Evolutionary conservation across 2,113 vertebrate species (phyloP), one percentile per base, ranked within the genome.

Genomic region (Toxotes chatareus): DNA sequence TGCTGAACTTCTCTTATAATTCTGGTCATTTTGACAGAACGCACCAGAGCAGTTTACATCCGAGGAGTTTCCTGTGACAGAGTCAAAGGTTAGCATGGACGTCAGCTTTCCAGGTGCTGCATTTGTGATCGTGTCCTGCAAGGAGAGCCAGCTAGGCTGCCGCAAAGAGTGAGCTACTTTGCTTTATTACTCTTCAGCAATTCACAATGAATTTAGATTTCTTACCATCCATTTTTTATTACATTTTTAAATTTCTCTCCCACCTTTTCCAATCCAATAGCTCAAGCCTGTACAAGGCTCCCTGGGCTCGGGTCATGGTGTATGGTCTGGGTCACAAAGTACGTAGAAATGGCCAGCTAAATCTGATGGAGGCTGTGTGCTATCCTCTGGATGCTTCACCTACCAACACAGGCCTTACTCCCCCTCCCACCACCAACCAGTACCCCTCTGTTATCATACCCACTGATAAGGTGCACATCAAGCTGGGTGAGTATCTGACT

Each of bases 11-110:
- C 19, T 53, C 8, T 63, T 51, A 21, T 46, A 32, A 61, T 55
- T 47, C 10, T 68, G 7, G 42, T 76, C 49, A 75, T 47, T 76
- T 38, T 89, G 56, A 38, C 93, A 99, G 98, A 96, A 96, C 2
- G 96, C 98, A 2, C 97, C 98, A 0, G 98, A 99, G 64, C 97
- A 98, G 85, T 99, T 99, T 85, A 97, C 97, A 3, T 97, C 97
- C 0, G 98, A 99, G 91, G 98, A 99, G 90, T 98, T 99, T 82
- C 97, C 97, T 0, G 92, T 99, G 75, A 96, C 96, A 0, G 98
- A 99, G 93, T 99, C 98, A 63, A 99, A 99, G 93, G 96, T 99
- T 76, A 99, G 96, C 85, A 97, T 99, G 97, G 98, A 99, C 51
- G 97, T 99, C 73, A 99, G 96, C 88, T 99, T 99, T 88, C 98